phyloP scores from a whole-genome alignment of 2,113 vertebrate species.

The Syngnathus floridae region DNA sequence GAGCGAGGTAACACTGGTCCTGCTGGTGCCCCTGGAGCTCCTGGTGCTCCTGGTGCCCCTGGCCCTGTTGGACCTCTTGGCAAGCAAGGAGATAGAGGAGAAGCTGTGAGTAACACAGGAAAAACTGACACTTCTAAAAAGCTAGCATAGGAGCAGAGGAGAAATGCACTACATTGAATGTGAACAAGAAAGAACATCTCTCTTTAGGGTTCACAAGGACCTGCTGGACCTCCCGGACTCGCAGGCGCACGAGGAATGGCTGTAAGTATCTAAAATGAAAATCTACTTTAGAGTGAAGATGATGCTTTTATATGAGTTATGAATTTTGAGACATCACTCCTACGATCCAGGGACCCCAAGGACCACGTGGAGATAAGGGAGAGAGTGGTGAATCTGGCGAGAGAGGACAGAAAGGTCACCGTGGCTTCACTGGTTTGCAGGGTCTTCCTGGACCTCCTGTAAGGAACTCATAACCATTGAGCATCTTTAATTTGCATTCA shows the following conservation, averaged over 20 bases:
- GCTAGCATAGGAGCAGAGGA: neutral
- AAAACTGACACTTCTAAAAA: neutral
- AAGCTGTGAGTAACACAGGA: slow-evolving; percentile 75
- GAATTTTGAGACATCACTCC: slow-evolving; percentile 10
- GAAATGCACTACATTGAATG: neutral
- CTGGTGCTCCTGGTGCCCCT: slow-evolving; percentile 81
- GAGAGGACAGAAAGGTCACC: slow-evolving; percentile 92
- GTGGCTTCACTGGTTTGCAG: slow-evolving; percentile 95
- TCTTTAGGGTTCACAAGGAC: slow-evolving; percentile 87
- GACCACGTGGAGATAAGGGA: slow-evolving; percentile 94
- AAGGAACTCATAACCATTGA: slow-evolving; percentile 55
- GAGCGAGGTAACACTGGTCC: slow-evolving; percentile 91
- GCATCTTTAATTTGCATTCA: neutral
- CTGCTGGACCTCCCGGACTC: slow-evolving; percentile 82
- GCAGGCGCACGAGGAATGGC: slow-evolving; percentile 89
- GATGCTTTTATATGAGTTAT: neutral
- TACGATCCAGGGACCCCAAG: slow-evolving; percentile 84
- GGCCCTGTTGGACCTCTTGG: slow-evolving; percentile 89
- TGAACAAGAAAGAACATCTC: slow-evolving; percentile 8
- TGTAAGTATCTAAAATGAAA: slow-evolving; percentile 70
- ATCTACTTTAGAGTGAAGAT: neutral
- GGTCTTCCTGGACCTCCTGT: slow-evolving; percentile 94
- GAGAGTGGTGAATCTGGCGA: slow-evolving; percentile 90
- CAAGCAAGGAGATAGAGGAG: slow-evolving; percentile 97
- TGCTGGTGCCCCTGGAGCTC: slow-evolving; percentile 82